These are phyloP conservation scores for Meteorus sp. DNA, from an alignment of 1,140 invertebrate genomes.

Conservation along the genomic window DNA sequence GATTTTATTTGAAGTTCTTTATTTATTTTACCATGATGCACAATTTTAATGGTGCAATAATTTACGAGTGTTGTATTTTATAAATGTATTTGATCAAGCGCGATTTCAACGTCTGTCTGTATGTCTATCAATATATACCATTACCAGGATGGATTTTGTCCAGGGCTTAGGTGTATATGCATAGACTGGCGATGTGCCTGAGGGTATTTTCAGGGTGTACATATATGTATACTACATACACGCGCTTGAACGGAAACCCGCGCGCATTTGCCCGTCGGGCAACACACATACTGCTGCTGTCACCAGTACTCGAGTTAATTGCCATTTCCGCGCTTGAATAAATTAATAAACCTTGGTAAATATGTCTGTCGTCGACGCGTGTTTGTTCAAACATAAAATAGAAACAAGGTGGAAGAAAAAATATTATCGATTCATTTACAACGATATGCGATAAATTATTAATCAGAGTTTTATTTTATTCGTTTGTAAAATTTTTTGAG, in stretches of 20 bases:
- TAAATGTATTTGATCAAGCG: conserved; percentile 9
- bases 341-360: conserved; percentile 55
- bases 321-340: conserved; percentile 58
- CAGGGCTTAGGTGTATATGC: not conserved
- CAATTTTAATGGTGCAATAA: conserved; percentile 2
- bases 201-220: conserved; percentile 28
- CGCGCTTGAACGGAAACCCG: conserved; percentile 30
- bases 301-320: conserved; percentile 58
- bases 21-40: not conserved
- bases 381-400: no score
- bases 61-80: conserved; percentile 6
- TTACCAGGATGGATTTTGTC: not conserved
- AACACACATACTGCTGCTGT: conserved; percentile 49
- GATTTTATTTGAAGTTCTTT: not conserved
- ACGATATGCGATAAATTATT: no score
- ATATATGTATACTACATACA: conserved; percentile 14
- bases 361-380: conserved; percentile 45
- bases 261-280: conserved; percentile 47
- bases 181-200: conserved; percentile 30
- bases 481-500: no score
- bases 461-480: no score
- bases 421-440: no score
- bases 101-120: not conserved
- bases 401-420: not conserved
- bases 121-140: not conserved